phyloP scores from a whole-genome alignment of 35 echinoderm and acorn worm species.

The Nesometra sesokonis region DNA sequence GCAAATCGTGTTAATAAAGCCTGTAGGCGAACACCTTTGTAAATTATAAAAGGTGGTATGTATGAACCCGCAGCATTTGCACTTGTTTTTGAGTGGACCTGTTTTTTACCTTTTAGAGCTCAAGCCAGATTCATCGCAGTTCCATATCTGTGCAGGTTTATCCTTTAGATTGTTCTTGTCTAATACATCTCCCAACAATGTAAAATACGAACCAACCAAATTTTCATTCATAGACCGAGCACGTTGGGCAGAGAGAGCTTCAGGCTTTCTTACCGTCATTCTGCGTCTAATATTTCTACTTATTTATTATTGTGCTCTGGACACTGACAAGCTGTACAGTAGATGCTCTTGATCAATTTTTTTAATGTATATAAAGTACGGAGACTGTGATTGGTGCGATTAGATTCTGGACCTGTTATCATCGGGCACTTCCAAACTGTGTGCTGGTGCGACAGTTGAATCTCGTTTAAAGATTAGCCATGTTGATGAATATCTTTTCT shows the following conservation, averaged over 20 bases:
- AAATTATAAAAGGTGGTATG: slow-evolving; percentile 18
- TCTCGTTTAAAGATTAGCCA: too few relatives aligned
- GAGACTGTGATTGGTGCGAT: too few relatives aligned
- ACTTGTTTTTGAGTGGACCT: slow-evolving; percentile 46
- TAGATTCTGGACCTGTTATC: too few relatives aligned
- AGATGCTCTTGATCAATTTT: too few relatives aligned
- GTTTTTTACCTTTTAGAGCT: slow-evolving; percentile 23
- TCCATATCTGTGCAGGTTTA: slow-evolving; percentile 32
- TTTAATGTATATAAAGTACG: too few relatives aligned
- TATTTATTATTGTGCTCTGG: too few relatives aligned
- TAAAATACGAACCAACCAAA: slow-evolving; percentile 29
- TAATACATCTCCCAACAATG: slow-evolving; percentile 10
- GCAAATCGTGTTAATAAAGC: neutral
- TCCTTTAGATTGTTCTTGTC: slow-evolving; percentile 6
- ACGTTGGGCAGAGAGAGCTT: slow-evolving; percentile 31
- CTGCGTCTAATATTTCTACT: too few relatives aligned
- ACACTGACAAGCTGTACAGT: too few relatives aligned
- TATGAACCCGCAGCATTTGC: slow-evolving; percentile 6
- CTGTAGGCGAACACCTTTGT: slow-evolving; percentile 4
- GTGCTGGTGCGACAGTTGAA: too few relatives aligned
- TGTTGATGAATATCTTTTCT: too few relatives aligned
- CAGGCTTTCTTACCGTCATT: slow-evolving; percentile 29
- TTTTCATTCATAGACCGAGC: slow-evolving; percentile 33
- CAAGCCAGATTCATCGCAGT: slow-evolving; percentile 33
- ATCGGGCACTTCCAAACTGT: too few relatives aligned